Evolutionary conservation across 2,797 vertebrate species (phyloP).

Genomic region (Microcaecilia unicolor): DNA sequence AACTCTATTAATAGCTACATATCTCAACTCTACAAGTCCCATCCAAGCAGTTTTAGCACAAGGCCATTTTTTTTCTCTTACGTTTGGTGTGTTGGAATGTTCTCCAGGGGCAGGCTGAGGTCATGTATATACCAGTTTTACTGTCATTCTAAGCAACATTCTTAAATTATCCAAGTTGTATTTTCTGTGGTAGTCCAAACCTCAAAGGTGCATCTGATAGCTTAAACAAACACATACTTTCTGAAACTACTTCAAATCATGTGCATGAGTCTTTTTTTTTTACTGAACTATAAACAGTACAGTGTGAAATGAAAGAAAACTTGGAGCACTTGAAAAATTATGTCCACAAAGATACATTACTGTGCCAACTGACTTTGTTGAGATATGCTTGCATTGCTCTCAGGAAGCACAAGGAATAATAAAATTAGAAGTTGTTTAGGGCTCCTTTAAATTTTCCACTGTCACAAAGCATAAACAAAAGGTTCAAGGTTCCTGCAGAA

Average conservation of each 20-base stretch:
- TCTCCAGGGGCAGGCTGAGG: too few species aligned
- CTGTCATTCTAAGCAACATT: too few species aligned
- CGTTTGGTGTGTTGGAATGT: too few species aligned
- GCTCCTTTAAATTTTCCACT: slow-evolving; percentile 4
- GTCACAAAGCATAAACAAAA: slow-evolving; percentile 15
- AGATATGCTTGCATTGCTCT: neutral
- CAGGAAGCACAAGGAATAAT: neutral
- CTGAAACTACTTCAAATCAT: neutral
- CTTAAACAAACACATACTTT: too few species aligned
- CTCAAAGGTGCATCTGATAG: too few species aligned
- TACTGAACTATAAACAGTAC: neutral
- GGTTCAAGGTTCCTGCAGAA: slow-evolving; percentile 9
- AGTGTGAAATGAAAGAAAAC: slow-evolving; percentile 1
- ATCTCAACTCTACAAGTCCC: too few species aligned
- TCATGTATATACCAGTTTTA: too few species aligned
- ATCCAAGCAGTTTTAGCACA: too few species aligned
- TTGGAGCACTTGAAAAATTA: neutral
- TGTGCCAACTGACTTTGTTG: neutral
- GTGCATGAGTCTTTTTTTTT: neutral
- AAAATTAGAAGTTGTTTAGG: neutral
- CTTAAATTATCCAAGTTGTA: too few species aligned
- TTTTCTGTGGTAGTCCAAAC: too few species aligned
- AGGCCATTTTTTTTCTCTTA: too few species aligned
- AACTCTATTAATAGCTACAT: too few species aligned
- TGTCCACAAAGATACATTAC: neutral